Evolutionary conservation across 2,888 invertebrate genomes (phyloP), one percentile per base, ranked within the genome.

Genomic region (Hesperia comma): DNA sequence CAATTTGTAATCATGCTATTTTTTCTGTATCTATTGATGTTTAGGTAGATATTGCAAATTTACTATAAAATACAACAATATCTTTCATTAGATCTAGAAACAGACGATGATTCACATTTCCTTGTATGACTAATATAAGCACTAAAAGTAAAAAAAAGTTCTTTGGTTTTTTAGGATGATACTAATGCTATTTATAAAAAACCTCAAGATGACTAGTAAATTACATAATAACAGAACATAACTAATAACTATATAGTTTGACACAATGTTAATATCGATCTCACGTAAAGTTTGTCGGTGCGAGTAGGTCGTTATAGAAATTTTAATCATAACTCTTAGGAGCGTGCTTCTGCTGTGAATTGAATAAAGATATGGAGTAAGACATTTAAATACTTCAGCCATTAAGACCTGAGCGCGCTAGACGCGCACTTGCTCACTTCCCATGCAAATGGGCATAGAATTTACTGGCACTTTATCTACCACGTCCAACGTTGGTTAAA

Each of bases 301-400:
- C 32, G 33, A 55, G 54, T 46, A 10, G 61, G 55, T 67, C 61
- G 66, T 54, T 61, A 56, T 70, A 72, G 73, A 79, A 76, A 74
- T 78, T 79, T 76, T 76, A 75, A 79, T 78, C 77, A 79, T 79
- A 80, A 80, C 74, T 80, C 76, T 74, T 68, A 70, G 74, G 69
- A 74, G 73, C 69, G 74, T 75, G 58, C 61, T 61, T 61, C 67
- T 79, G 78, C 80, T 79, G 76, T 72, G 71, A 82, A 86, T 87
- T 84, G 79, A 87, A 87, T 86, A 79, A 82, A 85, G 80, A 84
- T 85, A 84, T 77, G 76, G 74, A 71, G 79, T 76, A 77, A 84
- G 80, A 80, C 77, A 86, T 88, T 88, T 86, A 83, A 88, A 88
- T 86, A 86, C 84, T 86, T 84, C 76, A 72, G 70, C 86, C 83